Evolutionary conservation across 2,113 vertebrate genomes (phyloP).

Genomic region (Prionailurus bengalensis): DNA sequence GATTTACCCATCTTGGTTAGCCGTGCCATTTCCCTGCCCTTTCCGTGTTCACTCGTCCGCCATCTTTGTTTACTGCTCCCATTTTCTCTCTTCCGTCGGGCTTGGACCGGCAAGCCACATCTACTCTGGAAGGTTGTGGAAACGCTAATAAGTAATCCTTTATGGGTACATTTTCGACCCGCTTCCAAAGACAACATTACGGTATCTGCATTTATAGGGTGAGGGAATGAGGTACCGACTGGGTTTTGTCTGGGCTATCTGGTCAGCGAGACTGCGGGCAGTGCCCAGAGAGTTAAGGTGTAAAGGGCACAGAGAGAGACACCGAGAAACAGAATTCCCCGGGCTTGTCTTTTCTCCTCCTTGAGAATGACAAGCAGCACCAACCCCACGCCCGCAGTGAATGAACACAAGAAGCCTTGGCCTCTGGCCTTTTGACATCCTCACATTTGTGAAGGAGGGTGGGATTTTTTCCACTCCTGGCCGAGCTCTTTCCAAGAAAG

Average conservation of each 20-base stretch:
- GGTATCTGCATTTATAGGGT: background rate
- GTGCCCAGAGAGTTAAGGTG: background rate
- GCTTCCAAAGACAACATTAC: background rate
- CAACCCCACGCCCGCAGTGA: background rate
- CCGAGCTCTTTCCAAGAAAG: constrained; percentile 23
- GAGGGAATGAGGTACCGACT: background rate
- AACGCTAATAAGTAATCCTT: background rate
- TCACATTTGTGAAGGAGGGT: background rate
- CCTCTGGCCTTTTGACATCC: background rate
- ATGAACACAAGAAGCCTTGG: background rate
- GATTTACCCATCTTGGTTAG: background rate
- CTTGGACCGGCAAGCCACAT: background rate
- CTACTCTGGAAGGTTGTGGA: background rate
- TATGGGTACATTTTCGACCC: rapidly evolving
- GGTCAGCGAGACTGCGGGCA: background rate
- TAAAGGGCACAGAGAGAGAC: background rate
- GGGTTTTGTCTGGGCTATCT: background rate
- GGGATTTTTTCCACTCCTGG: background rate
- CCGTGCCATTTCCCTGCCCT: rapidly evolving
- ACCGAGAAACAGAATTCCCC: background rate
- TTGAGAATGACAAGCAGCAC: background rate
- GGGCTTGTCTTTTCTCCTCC: background rate
- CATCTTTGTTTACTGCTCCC: background rate
- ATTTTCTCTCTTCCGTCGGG: background rate
- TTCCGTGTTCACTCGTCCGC: rapidly evolving